Evolutionary conservation across 2,888 invertebrate species (phyloP), one percentile per base, ranked within the genome.

Genomic region (Vesta saturnalis): DNA sequence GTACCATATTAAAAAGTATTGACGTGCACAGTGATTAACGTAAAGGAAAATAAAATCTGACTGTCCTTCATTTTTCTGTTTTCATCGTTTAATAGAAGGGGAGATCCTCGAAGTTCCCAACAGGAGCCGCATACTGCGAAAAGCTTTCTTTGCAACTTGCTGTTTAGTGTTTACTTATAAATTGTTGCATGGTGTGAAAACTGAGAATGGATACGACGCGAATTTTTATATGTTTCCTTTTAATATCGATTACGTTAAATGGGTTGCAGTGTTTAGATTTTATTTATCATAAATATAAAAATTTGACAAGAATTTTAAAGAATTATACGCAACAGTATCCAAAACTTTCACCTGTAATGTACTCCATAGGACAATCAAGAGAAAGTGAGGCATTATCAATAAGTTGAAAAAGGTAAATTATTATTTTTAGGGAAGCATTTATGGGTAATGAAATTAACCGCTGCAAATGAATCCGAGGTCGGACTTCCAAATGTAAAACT

Each of bases 401-500:
- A n/a, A 18, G n/a, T n/a, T n/a, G n/a, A n/a, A n/a, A n/a, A n/a
- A n/a, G n/a, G 43, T 43, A 30, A 30, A 30, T 30, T 66, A 57
- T 66, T 56, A 54, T 67, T 76, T 78, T 30, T 78, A 89, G 89
- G 85, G 18, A 80, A 83, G 60, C 85, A 88, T 22, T 79, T 90
- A 59, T 88, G 87, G 88, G 89, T 89, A n/a, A 77, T 89, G 72
- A 86, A 87, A 71, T 76, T 89, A 16, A 84, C 86, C 1, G 83
- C 84, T 12, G 80, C 83, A 0, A 81, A 81, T 1, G 75, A 76
- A 67, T 75, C 77, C 21, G 79, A 77, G 67, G 57, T 81, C 1
- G 84, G 84, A 1, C 80, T 90, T 68, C 92, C 92, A 1, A 90
- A 91, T 80, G 88, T 93, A 65, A 92, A 92, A 82, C 87, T 91